A percentile compares a stretch with the other conserved stretches of the same genome.
Evolutionary conservation across 1,140 invertebrate species (phyloP).

Genomic region (Drosophila cardini): DNA sequence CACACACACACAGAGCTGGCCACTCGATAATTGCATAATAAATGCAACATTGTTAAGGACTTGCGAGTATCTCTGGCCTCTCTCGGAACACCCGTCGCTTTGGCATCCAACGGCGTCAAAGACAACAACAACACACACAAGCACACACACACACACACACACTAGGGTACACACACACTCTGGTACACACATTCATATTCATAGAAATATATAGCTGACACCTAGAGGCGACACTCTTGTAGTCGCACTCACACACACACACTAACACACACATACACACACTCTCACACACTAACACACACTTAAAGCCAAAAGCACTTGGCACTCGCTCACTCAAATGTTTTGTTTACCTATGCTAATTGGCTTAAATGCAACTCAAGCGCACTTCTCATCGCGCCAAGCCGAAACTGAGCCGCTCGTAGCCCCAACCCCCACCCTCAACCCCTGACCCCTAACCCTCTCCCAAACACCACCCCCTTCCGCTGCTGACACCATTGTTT

Average conservation of each 20-base stretch:
- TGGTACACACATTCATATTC: not conserved
- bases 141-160: slow-evolving; percentile 2
- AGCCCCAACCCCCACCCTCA: not conserved
- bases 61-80: not conserved
- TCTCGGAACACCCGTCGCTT: not conserved
- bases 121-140: slow-evolving; percentile 51
- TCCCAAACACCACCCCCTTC: not conserved
- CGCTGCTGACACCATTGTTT: slow-evolving; percentile 63
- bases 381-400: slow-evolving; percentile 74
- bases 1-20: slow-evolving; percentile 35
- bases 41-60: slow-evolving; percentile 76
- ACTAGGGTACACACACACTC: not conserved
- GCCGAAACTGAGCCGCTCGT: slow-evolving; percentile 58
- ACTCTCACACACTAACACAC: slow-evolving; percentile 9
- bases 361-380: slow-evolving; percentile 83
- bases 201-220: slow-evolving; percentile 69
- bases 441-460: not conserved
- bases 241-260: not conserved
- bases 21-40: slow-evolving; percentile 84
- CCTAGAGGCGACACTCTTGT: slow-evolving; percentile 59
- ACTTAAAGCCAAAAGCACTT: slow-evolving; percentile 66
- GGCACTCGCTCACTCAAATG: slow-evolving; percentile 78
- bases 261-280: slow-evolving; percentile 4
- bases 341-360: slow-evolving; percentile 84
- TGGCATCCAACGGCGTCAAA: slow-evolving; percentile 39